Base-by-base conservation (phyloP, 2,888 invertebrate genomes). In the Cerceris rybyensis region DNA sequence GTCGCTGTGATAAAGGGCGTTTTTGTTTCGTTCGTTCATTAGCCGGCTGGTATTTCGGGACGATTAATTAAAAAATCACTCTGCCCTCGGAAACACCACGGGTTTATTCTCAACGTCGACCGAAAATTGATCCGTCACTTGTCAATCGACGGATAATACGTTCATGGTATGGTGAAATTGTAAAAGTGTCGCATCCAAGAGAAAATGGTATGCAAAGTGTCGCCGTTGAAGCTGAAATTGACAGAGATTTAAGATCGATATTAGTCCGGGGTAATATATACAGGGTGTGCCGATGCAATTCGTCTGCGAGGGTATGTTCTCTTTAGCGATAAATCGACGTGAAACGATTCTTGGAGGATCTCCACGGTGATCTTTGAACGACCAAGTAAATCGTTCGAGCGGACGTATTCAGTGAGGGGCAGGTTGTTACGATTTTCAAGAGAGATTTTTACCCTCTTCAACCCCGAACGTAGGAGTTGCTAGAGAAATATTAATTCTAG, bases 331-430 rank as follows among this genome's bases (percentile, higher is more conserved):
- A 77, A 77, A 77, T 77, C 75, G 75, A 14, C 69, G 64, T 11
- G 14, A 75, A 75, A 59, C 60, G 50, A 64, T 69, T 28, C 50
- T 75, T 60, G 55, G 69, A 69, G 50, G 65, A 75, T 75, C 65
- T 49, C 69, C 65, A 61, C 58, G 63, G 69, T 60, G 76, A 75
- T 60, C 75, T 77, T 75, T 69, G 41, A 77, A 69, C 75, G 75
- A 43, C 43, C 52, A 16, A 54, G 75, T 75, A 77, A 77, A 77
- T 77, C 76, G 75, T 75, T 77, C 69, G 9, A 6, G 46, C 11
- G 46, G 46, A 11, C 46, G 46, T 46, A 46, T 11, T 1, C 8
- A 46, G 11, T 11, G 46, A 11, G 46, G 6, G 46, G 46, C 9
- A 46, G 11, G 46, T 11, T 46, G 46, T 8, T 1, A 46, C 11